phyloP scores from a whole-genome alignment of 2,113 vertebrate genomes.

The Callionymus lyra region DNA sequence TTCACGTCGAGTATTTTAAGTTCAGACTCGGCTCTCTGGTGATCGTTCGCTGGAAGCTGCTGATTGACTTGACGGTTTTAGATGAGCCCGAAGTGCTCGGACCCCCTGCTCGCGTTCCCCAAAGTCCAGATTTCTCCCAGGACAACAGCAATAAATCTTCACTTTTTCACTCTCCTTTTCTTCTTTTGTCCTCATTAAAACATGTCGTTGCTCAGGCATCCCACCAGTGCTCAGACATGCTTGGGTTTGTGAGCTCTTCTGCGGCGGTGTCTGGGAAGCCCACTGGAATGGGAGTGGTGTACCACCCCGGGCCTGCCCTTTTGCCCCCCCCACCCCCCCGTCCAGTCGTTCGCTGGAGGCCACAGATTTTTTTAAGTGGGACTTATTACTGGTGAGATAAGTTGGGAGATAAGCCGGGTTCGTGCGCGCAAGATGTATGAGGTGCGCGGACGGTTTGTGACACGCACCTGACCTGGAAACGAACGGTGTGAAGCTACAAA shows the following conservation, averaged over 20 bases:
- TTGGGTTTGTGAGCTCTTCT: background rate
- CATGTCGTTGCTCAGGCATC: background rate
- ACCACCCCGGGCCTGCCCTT: conserved; percentile 32
- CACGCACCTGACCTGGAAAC: conserved; percentile 62
- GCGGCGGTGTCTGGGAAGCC: conserved; percentile 7
- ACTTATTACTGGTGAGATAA: conserved; percentile 66
- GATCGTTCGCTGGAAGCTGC: conserved; percentile 7
- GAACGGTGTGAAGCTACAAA: conserved; percentile 46
- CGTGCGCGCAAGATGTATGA: conserved; percentile 54
- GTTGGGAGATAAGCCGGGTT: conserved; percentile 55
- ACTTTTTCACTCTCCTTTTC: conserved; percentile 1
- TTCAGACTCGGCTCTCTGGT: conserved; percentile 4
- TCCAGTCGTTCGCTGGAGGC: conserved; percentile 45
- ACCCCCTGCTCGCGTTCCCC: background rate
- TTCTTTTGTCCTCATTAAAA: conserved; percentile 1
- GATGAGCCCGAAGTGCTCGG: conserved; percentile 1
- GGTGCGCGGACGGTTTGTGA: conserved; percentile 49
- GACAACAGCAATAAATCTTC: conserved; percentile 9
- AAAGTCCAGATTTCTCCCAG: conserved; percentile 5
- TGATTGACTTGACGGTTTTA: conserved; percentile 39
- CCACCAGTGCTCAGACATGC: too few species aligned
- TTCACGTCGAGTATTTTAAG: too few species aligned
- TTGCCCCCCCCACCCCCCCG: conserved; percentile 18
- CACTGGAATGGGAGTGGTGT: conserved; percentile 24
- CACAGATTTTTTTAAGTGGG: conserved; percentile 56